Base-by-base conservation (phyloP, 2,113 vertebrate genomes). In the Nerophis lumbriciformis region DNA sequence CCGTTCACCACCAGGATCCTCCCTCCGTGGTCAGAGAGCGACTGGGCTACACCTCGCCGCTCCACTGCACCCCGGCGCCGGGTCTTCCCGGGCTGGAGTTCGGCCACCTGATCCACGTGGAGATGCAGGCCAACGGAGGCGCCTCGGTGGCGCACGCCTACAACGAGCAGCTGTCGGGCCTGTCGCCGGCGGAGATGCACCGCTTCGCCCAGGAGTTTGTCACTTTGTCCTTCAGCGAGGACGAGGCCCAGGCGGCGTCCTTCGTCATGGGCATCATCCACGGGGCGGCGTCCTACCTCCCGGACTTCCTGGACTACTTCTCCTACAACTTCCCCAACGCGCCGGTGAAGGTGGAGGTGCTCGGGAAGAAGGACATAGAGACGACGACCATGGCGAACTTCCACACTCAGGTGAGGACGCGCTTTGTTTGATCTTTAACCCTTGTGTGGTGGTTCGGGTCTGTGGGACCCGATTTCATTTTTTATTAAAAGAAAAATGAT, bases 301-400 rank as follows among this genome's bases (percentile, higher is more conserved):
- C 97, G 71, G 97, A 98, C 89, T 97, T 98, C 91, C 91, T 99
- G 90, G 97, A 98, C 76, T 99, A 99, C 89, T 99, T 99, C 92
- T 97, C 95, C 2, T 93, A 90, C 90, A 96, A 97, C 84, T 99
- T 99, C 88, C 96, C 96, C 79, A 95, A 91, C 68, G 93, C 96
- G 2, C 94, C 94, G 52, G 97, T 98, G 79, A 99, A 99, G 92
- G 97, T 98, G 95, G 96, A 98, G 90, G 96, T 99, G 86, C 91
- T 98, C 65, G 97, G 97, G 83, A 99, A 99, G 92, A 99, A 99
- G 87, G 97, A 98, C 88, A 99, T 99, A 83, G 97, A 99, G 89
- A 98, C 97, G 49, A 99, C 97, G 2, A 98, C 93, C 82, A 99
- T 99, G 94, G 91, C 81, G 73, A 98, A 95, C 90, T 99, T 99